These are phyloP conservation scores for Calephelis virginiensis DNA, from an alignment of 1,140 invertebrate species.

Conservation along the genomic window DNA sequence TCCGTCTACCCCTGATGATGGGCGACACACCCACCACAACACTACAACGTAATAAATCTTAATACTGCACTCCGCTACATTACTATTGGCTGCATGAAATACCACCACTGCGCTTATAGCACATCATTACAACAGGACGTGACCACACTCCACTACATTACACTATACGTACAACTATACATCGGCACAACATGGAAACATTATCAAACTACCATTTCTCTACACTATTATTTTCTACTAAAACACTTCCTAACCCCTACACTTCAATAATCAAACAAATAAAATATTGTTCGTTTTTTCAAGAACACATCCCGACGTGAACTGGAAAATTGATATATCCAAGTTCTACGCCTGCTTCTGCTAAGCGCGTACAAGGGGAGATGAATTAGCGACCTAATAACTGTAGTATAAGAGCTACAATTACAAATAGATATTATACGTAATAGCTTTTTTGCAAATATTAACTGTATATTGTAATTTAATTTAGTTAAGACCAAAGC, in stretches of 20 bases:
- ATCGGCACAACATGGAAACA: too few species aligned
- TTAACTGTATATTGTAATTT: constrained; percentile 13
- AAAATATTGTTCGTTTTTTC: constrained; percentile 18
- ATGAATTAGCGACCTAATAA: background rate
- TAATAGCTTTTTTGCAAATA: constrained; percentile 8
- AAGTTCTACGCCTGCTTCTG: constrained; percentile 68
- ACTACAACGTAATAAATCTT: too few species aligned
- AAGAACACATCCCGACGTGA: constrained; percentile 49
- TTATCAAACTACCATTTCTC: too few species aligned
- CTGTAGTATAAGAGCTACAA: background rate
- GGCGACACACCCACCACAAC: constrained; percentile 5
- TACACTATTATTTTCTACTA: too few species aligned
- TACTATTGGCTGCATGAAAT: too few species aligned
- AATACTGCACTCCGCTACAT: background rate
- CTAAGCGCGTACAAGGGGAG: constrained; percentile 32
- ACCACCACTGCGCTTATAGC: too few species aligned
- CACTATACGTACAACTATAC: too few species aligned
- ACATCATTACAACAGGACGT: too few species aligned
- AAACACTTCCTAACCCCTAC: too few species aligned
- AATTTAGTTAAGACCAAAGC: background rate
- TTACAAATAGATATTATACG: constrained; percentile 3
- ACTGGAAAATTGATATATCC: constrained; percentile 60
- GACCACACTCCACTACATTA: too few species aligned
- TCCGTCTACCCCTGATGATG: constrained; percentile 53
- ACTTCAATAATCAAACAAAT: background rate